phyloP scores from a whole-genome alignment of 2,113 vertebrate genomes.

The Scolopax mira region DNA sequence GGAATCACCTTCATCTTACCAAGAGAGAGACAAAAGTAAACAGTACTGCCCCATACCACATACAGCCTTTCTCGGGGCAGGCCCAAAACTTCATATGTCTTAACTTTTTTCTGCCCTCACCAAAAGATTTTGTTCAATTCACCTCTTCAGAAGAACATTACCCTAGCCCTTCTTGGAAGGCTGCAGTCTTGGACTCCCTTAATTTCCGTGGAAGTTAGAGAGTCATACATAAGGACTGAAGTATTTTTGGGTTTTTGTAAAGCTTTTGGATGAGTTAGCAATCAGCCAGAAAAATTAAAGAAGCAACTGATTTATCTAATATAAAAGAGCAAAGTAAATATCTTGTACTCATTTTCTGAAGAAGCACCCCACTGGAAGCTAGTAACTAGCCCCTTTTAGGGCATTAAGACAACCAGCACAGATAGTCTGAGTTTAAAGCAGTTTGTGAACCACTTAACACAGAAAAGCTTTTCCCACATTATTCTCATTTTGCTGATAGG shows the following conservation, averaged over 20 bases:
- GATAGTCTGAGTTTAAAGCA: background rate
- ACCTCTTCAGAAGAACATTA: background rate
- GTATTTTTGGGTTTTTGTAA: background rate
- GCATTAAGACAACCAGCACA: background rate
- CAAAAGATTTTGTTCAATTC: background rate
- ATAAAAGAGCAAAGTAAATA: background rate
- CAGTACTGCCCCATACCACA: background rate
- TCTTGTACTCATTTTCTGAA: background rate
- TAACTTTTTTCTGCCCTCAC: background rate
- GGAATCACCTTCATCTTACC: background rate
- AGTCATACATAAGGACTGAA: background rate
- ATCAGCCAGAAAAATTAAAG: background rate
- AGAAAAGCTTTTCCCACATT: conserved; percentile 36
- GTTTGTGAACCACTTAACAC: background rate
- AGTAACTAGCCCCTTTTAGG: background rate
- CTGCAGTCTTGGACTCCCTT: background rate
- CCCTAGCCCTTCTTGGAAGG: background rate
- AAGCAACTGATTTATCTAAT: background rate
- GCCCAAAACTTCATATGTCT: background rate
- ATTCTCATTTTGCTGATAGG: conserved; percentile 11
- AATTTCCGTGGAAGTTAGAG: background rate
- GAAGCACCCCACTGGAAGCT: background rate
- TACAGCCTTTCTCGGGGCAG: background rate
- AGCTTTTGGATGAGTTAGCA: background rate
- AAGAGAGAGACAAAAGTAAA: background rate